Base-by-base conservation (phyloP, 1,140 invertebrate species). In the Galleria mellonella region DNA sequence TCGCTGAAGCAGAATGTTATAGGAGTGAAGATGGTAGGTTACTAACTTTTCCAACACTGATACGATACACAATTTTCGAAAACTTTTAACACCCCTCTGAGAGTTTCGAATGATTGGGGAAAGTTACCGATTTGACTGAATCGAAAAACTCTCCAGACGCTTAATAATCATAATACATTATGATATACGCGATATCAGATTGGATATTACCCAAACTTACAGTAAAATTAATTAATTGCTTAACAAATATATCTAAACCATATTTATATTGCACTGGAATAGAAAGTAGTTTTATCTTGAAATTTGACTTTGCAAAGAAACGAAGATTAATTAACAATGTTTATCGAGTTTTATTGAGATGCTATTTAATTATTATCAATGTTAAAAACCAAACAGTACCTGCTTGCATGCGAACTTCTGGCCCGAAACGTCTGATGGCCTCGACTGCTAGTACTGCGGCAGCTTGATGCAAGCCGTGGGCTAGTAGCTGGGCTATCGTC, bases 401-500 rank as follows among this genome's bases (percentile, higher is more conserved):
- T 85, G 83, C 76, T 78, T 87, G 83, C 66, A 84, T 79, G 29
- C 70, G 75, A 30, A 76, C 64, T 54, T 83, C 71, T 10, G 74
- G 75, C 4, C 79, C 78, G 47, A 89, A 89, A 12, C 86, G 85
- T 39, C 72, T 82, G 10, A 87, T 64, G 15, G 86, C 78, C 35
- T 88, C 87, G 29, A 87, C 72, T 13, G 87, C 72, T 15, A 89
- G 65, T 13, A 89, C 77, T 1, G 89, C 88, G 14, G 87, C 76
- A 38, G 90, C 89, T 43, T 92, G 79, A 58, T 92, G 91, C 29
- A 92, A 55, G 8, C 91, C 91, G 38, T 91, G 88, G 39, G 89
- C 89, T n/a, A 93, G 74, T 7, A 92, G 70, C 49, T 92, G 89
- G n/a, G 91, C 90, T 2, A 92, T 59, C 14, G 91, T 87, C 4